Base-by-base conservation (phyloP, 2,113 vertebrate genomes). In the Vombatus ursinus region DNA sequence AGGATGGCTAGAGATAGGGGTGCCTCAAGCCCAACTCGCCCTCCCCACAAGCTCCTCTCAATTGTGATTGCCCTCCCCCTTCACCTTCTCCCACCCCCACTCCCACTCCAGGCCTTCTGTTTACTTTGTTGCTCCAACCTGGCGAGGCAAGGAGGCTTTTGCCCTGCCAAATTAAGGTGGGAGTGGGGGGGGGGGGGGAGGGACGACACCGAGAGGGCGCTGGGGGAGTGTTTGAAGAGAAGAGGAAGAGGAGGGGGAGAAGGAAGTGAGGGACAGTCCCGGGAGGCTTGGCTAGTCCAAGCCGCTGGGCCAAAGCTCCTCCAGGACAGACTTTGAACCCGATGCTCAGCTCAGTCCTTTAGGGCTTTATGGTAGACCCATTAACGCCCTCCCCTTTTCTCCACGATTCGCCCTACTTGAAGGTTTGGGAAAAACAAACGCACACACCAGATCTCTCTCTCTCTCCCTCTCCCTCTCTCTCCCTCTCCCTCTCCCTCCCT, bases 261-360 rank as follows among this genome's bases (percentile, higher is more conserved):
- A 94, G 96, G 68, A 49, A 95, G 93, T 14, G 11, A 92, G 57
- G 51, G 95, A 94, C 52, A 96, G 98, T 91, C 92, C 90, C 8
- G 95, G 94, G 94, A 96, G 97, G 97, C 96, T 90, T 26, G 57
- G 68, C 94, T 95, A 94, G 96, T 94, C 89, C 97, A 0, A 77
- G 92, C 89, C 68, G 89, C 96, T 28, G 1, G 52, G 51, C 48
- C 89, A 50, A 50, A 48, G 50, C 48, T 90, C 23, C 25, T 90
- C 23, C 49, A 92, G 91, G 22, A 91, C 53, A 98, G 97, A 96
- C 92, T 98, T 97, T 98, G 98, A 97, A 97, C 96, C 97, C 96
- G 52, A 37, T 84, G 93, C 96, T 97, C 94, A 1, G 44, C 24
- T 96, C 92, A 44, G 95, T 95, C 95, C 97, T 89, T 93, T 90